Conservation (phyloP, 1,140 invertebrate species). For the Lordiphosa stackelbergi region DNA sequence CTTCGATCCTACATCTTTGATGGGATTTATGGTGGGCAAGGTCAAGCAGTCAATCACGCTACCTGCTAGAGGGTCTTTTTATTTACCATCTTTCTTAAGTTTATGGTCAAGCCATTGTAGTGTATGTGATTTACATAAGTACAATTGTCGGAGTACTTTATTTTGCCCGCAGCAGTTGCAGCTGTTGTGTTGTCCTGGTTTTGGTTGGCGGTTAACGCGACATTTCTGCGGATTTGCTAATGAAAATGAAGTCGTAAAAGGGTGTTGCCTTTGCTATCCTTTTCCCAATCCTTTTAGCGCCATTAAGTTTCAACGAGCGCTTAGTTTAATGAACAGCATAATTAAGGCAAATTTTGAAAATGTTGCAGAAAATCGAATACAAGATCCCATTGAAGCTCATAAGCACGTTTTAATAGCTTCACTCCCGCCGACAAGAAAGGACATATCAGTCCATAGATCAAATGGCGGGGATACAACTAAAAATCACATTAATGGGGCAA, state of each 20-base stretch:
- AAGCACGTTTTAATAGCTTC: constrained; percentile 61
- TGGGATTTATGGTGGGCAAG: no score
- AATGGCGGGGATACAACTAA: constrained; percentile 44
- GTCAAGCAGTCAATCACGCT: no score
- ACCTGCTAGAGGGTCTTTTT: no score
- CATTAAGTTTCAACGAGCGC: constrained; percentile 47
- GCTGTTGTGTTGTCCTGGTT: no score
- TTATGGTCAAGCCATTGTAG: no score
- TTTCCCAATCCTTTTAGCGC: constrained; percentile 30
- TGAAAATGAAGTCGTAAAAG: constrained; percentile 47
- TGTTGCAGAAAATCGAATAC: constrained; percentile 31
- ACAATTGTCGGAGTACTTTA: no score
- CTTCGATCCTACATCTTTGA: no score
- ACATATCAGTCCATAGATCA: constrained; percentile 43
- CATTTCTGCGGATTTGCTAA: constrained; percentile 22
- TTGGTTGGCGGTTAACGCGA: no score
- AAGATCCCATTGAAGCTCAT: constrained; percentile 37
- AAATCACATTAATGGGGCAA: constrained; percentile 54
- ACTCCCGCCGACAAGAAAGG: not conserved
- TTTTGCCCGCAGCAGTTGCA: no score
- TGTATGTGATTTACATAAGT: no score
- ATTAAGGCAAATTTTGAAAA: constrained; percentile 21
- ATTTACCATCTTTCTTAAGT: no score
- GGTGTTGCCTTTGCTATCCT: constrained; percentile 6
- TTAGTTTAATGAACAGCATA: constrained; percentile 41